Evolutionary conservation across 2,888 invertebrate genomes (phyloP), one percentile per base, ranked within the genome.

Genomic region (Drosophila meridiana): DNA sequence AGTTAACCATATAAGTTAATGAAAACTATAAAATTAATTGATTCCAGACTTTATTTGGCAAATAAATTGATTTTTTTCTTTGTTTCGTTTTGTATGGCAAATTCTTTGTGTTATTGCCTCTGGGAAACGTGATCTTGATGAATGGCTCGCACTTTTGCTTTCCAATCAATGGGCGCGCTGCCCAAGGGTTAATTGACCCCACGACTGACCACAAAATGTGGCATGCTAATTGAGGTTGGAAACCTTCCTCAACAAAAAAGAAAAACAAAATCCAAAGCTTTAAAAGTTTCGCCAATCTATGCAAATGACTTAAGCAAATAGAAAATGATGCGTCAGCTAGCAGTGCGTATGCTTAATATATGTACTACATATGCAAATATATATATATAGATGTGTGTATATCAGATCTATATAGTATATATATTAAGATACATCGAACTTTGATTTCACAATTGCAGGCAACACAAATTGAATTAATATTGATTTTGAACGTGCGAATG

Each of bases 141-240:
- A 84, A 78, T 78, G 36, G 63, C 75, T 75, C 71, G 73, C 80
- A 85, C 82, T 86, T 73, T 86, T 86, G 83, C 83, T 86, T 86
- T 84, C 87, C 79, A 82, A 79, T 80, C 73, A 82, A 64, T 78
- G 76, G 55, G 53, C 28, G 45, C 34, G 57, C 40, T 28, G 60
- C 53, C 60, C 2, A 55, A 53, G 59, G 77, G 85, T 85, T 87
- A 82, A 82, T 76, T 87, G 87, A 85, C 85, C 85, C 69, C 68
- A 30, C 62, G 48, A 13, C 55, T 82, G 84, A 74, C 87, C 82
- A 72, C 84, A 87, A 84, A 76, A 71, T 62, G 45, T 26, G 74
- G 57, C 45, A 64, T 75, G 80, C 83, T 85, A 85, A 85, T 87
- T 87, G 87, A 76, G 71, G 77, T 76, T 83, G 69, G 57, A 77